phyloP scores from a whole-genome alignment of 2,888 invertebrate species.

The Aquatica leii region DNA sequence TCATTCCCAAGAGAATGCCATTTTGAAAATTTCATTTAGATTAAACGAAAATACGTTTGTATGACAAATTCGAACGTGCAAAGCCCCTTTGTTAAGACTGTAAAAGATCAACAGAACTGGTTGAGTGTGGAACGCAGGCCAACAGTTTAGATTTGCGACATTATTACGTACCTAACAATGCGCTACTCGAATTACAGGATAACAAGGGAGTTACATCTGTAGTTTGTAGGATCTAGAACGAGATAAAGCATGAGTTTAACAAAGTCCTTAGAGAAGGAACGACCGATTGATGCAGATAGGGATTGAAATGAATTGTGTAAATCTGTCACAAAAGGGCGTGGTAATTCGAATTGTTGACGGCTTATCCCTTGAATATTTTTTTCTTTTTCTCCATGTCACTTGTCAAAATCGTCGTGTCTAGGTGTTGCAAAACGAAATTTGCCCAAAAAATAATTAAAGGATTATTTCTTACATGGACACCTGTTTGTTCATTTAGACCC shows the following conservation, averaged over 20 bases:
- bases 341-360: slow-evolving; percentile 31
- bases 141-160: slow-evolving; percentile 55
- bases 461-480: neutral
- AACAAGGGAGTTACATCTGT: slow-evolving; percentile 45
- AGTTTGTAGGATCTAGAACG: slow-evolving; percentile 15
- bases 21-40: slow-evolving; percentile 7
- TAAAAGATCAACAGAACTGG: slow-evolving; percentile 52
- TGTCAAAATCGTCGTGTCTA: slow-evolving; percentile 9
- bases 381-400: slow-evolving; percentile 16
- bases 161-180: slow-evolving; percentile 55
- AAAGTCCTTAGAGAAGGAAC: slow-evolving; percentile 9
- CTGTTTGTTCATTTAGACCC: neutral
- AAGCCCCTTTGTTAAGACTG: slow-evolving; percentile 29
- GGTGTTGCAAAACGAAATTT: too few species aligned
- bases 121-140: slow-evolving; percentile 41
- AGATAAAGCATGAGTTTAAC: neutral
- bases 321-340: slow-evolving; percentile 44
- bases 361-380: slow-evolving; percentile 21
- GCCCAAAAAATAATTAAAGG: too few species aligned
- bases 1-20: slow-evolving; percentile 25
- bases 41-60: too few species aligned
- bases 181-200: slow-evolving; percentile 56
- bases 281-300: slow-evolving; percentile 19
- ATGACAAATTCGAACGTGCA: too few species aligned
- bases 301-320: slow-evolving; percentile 41